Percentiles rank a stretch among this genome's conserved stretches.
phyloP scores from a whole-genome alignment of 2,888 invertebrate genomes.

The Bembecia ichneumoniformis region DNA sequence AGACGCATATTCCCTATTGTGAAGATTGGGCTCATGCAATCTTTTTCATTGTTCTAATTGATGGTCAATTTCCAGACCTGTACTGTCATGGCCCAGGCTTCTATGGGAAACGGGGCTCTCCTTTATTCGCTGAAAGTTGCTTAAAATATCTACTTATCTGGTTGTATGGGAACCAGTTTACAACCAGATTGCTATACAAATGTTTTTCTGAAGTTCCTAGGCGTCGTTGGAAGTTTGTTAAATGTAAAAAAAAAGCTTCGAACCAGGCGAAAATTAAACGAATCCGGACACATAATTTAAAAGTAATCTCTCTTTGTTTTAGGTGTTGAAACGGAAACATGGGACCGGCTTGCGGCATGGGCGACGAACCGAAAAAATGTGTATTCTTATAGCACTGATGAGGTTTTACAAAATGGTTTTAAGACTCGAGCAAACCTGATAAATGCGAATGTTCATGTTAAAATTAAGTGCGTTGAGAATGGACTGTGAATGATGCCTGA shows the following conservation, averaged over 20 bases:
- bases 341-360: conserved; percentile 16
- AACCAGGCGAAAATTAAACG: conserved; percentile 33
- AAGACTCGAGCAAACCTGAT: conserved; percentile 59
- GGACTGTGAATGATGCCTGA: conserved; percentile 66
- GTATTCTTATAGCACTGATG: conserved; percentile 29
- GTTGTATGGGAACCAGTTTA: no score
- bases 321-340: conserved; percentile 38
- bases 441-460: conserved; percentile 13
- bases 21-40: no score
- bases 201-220: no score
- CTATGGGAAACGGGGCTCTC: no score
- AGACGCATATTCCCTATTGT: no score
- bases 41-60: no score
- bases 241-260: conserved; percentile 28
- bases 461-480: conserved; percentile 13
- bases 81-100: no score
- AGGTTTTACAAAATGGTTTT: conserved; percentile 37
- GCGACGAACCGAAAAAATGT: conserved; percentile 24
- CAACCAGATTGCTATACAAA: no score
- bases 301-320: conserved; percentile 39
- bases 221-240: no score
- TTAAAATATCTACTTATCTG: no score
- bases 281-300: conserved; percentile 25
- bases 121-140: no score
- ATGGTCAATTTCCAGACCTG: no score